Evolutionary conservation across 2,797 vertebrate species (phyloP), one percentile per base, ranked within the genome.

Genomic region (Enteromius trimaculatus): DNA sequence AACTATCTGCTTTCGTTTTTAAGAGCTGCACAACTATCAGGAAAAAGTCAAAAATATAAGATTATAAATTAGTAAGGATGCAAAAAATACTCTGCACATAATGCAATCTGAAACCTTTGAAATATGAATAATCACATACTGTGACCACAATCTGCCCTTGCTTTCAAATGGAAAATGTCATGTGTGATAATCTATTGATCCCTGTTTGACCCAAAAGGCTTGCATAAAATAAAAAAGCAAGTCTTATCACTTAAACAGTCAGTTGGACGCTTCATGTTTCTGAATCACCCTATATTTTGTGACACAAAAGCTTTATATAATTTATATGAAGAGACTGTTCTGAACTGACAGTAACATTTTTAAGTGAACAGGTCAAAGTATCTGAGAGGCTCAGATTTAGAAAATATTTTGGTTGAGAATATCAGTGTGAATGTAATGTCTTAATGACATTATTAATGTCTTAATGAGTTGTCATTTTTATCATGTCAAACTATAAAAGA

Each of bases 161-260:
- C 11, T 16, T 42, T 60, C 2, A 39, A 60, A 71, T 47, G 37
- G 53, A 47, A 80, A 71, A 80, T 80, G 53, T 39, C 65, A 58
- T 70, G 42, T 39, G 37, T 58, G 34, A 58, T 42, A 80, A 80
- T 79, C 31, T 42, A 55, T 55, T 55, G 78, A 69, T 55, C 13
- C 14, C 19, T 21, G 39, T 58, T 70, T 11, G 26, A 29, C 51
- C 47, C 66, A 69, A 49, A 58, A 21, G 23, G 23, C 37, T 55
- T 70, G 23, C 26, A 44, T 70, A 39, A 44, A 71, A 55, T 66
- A 44, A 47, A 31, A 65, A 9, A 31, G 3, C 13, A 21, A 11
- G 19, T 37, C 7, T 37, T 72, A 70, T 58, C 26, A 5, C 26
- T 58, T 62, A 16, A 72, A 72, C 68, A 34, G 6, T 49, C 31